Base-by-base conservation (phyloP, 1,140 invertebrate genomes). In the Acromyrmex heyeri region DNA sequence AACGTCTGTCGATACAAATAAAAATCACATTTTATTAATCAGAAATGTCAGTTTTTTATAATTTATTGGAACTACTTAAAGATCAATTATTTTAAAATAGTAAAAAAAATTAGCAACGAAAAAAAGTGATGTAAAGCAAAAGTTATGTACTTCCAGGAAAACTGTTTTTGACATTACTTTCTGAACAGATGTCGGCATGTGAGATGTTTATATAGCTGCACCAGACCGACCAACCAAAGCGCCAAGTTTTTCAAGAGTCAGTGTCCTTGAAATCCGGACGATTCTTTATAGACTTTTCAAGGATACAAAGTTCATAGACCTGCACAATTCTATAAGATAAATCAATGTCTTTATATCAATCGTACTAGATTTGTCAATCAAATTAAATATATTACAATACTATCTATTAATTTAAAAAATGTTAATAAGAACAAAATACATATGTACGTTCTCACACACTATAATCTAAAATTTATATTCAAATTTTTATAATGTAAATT, bases 181-280 rank as follows among this genome's bases (percentile, higher is more conserved):
- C 72, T 50, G 44, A 76, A n/a, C 64, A n/a, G 30, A 72, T 76
- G 83, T 55, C 64, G 69, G 50, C 55, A 72, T 75, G 34, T 27
- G 34, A 81, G 48, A 81, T 57, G 83, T 79, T 86, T 89, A 77
- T 64, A 55, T 50, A 62, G 57, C 59, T 67, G 69, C 73, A 79
- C 61, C 70, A 76, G 82, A 64, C 14, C 38, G 82, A 72, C 86
- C 81, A 30, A 24, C 70, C 72, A 57, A 90, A 90, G 73, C 59
- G 76, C 67, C 88, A 55, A 83, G 88, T 89, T 90, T 90, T 90
- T 90, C 78, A 86, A 67, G 70, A 61, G 38, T 24, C 50, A 73
- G 61, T 75, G 79, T 87, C 89, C 89, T 90, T 90, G 76, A 87
- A 48, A 75, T 89, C 76, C 85, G 77, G 86, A 75, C 65, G 85